phyloP scores from a whole-genome alignment of 2,888 invertebrate species.

The Physocephala rufipes region DNA sequence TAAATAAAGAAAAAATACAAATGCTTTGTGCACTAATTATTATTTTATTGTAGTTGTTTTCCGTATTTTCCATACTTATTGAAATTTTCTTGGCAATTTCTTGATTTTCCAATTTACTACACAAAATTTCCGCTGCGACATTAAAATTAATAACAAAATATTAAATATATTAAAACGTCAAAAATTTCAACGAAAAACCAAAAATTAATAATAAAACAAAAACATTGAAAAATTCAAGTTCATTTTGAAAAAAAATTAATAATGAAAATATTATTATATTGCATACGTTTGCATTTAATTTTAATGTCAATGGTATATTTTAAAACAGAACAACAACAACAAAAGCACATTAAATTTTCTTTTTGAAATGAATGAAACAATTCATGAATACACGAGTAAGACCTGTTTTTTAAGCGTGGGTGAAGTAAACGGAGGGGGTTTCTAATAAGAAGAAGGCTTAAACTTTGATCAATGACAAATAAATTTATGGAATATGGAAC shows the following conservation, averaged over 20 bases:
- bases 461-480: too few species aligned
- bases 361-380: background rate
- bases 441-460: too few species aligned
- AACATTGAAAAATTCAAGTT: slow-evolving; percentile 3
- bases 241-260: slow-evolving; percentile 9
- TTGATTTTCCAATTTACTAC: background rate
- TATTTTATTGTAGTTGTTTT: background rate
- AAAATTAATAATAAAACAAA: slow-evolving; percentile 13
- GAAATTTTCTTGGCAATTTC: slow-evolving; percentile 35
- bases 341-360: background rate
- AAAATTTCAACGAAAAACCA: background rate
- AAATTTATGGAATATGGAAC: too few species aligned
- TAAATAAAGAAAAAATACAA: background rate
- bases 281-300: background rate
- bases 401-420: too few species aligned
- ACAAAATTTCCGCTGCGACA: background rate
- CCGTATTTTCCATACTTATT: slow-evolving; percentile 29
- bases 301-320: background rate
- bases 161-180: background rate
- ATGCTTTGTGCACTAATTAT: background rate
- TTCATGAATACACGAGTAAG: background rate
- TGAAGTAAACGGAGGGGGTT: too few species aligned
- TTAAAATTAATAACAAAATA: slow-evolving; percentile 12
- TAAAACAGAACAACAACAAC: background rate
- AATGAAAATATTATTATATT: slow-evolving; percentile 10